Conservation (phyloP, 2,113 vertebrate genomes). For the Gorsachius goisagi region DNA sequence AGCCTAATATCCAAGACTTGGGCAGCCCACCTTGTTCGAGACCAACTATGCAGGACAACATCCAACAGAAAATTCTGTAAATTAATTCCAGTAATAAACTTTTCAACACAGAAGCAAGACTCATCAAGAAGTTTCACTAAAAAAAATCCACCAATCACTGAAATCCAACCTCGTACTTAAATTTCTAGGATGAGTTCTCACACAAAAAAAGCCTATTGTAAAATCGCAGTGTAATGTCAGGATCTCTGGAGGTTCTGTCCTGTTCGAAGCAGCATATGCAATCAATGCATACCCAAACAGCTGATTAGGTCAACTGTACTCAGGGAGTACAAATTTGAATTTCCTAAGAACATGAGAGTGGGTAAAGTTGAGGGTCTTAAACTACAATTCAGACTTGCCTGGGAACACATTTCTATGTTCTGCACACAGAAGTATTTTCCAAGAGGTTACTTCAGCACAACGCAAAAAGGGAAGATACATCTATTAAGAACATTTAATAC, state of each 20-base stretch:
- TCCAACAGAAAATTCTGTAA: neutral
- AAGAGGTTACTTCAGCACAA: neutral
- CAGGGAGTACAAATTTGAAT: neutral
- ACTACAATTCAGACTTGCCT: neutral
- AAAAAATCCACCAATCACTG: neutral
- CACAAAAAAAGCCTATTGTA: neutral
- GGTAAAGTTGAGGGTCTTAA: neutral
- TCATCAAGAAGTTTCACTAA: neutral
- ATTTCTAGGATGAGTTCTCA: neutral
- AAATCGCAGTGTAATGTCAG: neutral
- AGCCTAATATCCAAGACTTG: neutral
- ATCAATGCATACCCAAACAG: neutral
- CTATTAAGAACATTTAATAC: neutral
- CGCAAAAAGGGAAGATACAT: neutral
- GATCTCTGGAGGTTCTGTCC: neutral
- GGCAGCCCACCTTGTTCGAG: neutral
- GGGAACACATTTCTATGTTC: neutral
- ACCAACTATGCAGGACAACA: neutral
- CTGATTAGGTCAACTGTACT: neutral
- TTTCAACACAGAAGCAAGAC: neutral
- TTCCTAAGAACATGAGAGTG: fast-evolving
- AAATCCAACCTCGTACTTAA: neutral
- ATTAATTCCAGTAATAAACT: neutral
- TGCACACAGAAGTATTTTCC: neutral
- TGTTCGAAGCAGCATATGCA: neutral